These are phyloP conservation scores for Melanotaenia maccullochi DNA, from an alignment of 2,797 vertebrate genomes.

Conservation along the genomic window DNA sequence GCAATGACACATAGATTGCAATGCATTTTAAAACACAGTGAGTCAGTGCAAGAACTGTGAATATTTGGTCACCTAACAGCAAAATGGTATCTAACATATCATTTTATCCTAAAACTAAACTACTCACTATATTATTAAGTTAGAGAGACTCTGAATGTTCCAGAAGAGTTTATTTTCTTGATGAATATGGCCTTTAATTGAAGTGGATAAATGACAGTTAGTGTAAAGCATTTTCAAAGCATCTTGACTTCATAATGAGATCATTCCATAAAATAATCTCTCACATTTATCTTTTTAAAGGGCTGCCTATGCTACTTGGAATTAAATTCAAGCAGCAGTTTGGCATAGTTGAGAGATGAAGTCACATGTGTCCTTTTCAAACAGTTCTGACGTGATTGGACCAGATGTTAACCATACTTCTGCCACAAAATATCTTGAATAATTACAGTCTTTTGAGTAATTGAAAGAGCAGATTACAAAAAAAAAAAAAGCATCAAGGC, in stretches of 20 bases:
- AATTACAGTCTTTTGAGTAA: slow-evolving; percentile 63
- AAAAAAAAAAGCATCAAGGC: slow-evolving; percentile 42
- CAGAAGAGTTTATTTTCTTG: slow-evolving; percentile 17
- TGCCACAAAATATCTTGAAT: slow-evolving; percentile 55
- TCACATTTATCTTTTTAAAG: slow-evolving; percentile 11
- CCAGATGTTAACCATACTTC: slow-evolving; percentile 25
- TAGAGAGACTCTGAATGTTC: slow-evolving; percentile 14
- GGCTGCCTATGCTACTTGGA: background rate
- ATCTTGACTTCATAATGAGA: slow-evolving; percentile 1
- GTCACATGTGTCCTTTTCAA: background rate
- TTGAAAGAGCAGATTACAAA: slow-evolving; percentile 58
- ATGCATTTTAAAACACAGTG: slow-evolving; percentile 33
- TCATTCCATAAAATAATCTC: slow-evolving; percentile 25
- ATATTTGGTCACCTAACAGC: slow-evolving; percentile 14
- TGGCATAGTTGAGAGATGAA: background rate
- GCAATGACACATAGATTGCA: slow-evolving; percentile 36
- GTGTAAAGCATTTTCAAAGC: slow-evolving; percentile 26
- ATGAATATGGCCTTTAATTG: slow-evolving; percentile 32
- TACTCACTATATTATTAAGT: slow-evolving; percentile 1
- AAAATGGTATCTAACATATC: background rate
- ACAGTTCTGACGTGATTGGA: slow-evolving; percentile 5
- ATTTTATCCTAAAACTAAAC: slow-evolving; percentile 10
- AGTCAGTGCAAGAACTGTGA: slow-evolving; percentile 22
- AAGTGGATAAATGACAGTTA: slow-evolving; percentile 28
- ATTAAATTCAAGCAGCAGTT: background rate